Evolutionary conservation across 2,888 invertebrate genomes (phyloP).

Genomic region (Plagodis pulveraria): DNA sequence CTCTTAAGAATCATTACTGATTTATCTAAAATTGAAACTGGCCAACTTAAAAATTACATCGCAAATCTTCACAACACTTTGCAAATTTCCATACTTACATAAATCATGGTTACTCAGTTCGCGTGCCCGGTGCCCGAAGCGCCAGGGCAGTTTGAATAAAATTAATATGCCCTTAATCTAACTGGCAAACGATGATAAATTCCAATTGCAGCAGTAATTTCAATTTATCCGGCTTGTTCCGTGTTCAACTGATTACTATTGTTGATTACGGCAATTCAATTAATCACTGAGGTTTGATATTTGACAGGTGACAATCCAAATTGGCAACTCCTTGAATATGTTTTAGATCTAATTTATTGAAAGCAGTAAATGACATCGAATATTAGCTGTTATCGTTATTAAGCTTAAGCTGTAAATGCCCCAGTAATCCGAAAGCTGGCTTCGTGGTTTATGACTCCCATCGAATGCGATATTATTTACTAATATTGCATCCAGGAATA

Average conservation of each 20-base stretch:
- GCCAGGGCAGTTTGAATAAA: slow-evolving; percentile 50
- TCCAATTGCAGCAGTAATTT: slow-evolving; percentile 46
- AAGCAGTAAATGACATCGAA: too few relatives aligned
- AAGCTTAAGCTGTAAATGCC: too few relatives aligned
- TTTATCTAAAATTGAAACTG: too few relatives aligned
- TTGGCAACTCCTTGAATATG: neutral
- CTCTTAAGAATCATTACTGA: too few relatives aligned
- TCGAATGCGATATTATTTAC: too few relatives aligned
- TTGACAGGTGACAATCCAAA: neutral
- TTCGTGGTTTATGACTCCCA: too few relatives aligned
- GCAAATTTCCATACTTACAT: slow-evolving; percentile 18
- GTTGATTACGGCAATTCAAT: slow-evolving; percentile 23
- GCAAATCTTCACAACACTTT: neutral
- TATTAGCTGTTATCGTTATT: too few relatives aligned
- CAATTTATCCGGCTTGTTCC: slow-evolving; percentile 47
- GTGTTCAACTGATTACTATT: slow-evolving; percentile 39
- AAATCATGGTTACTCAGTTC: slow-evolving; percentile 40
- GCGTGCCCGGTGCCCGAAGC: slow-evolving; percentile 49
- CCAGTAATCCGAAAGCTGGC: too few relatives aligned
- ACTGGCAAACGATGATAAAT: slow-evolving; percentile 52
- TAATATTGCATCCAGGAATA: too few relatives aligned
- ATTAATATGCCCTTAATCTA: slow-evolving; percentile 51
- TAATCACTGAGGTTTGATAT: slow-evolving; percentile 13
- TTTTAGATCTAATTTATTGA: too few relatives aligned
- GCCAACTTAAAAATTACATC: too few relatives aligned